Evolutionary conservation across 2,797 vertebrate genomes (phyloP), one percentile per base, ranked within the genome.

Genomic region (Hybognathus amarus): DNA sequence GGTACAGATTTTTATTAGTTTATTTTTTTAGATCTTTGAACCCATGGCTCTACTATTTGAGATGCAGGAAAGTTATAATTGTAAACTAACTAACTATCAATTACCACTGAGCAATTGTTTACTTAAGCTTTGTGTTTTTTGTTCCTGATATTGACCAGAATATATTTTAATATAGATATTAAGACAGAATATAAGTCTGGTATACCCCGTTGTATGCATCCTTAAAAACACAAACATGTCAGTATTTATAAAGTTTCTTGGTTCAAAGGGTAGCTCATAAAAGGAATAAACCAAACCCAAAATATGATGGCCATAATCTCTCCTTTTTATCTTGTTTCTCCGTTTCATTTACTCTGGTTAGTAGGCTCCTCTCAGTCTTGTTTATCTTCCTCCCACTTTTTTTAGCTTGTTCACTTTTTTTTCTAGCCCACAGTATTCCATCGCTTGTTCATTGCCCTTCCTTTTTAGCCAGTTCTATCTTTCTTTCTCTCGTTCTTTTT

Each of bases 381-480:
- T 52, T 36, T 67, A 12, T 85, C 36, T 64, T 83, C 50, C 52
- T 64, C 59, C 18, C 27, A 56, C 75, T 70, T 47, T 70, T 67
- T 84, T 22, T 17, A 45, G 63, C 66, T 47, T 79, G 38, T 61
- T 79, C 61, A 64, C 42, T 66, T 87, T 75, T 87, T 13, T 67
- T 9, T 67, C 38, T 45, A 33, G 27, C 59, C 27, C 47, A 38
- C 61, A 40, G 22, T 30, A n/a, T 73, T 63, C 52, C 64, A 18
- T 70, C 64, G 24, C 27, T 81, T 82, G 47, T 66, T 54, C 45
- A 38, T 64, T 63, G 59, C 61, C 30, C 69, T 61, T 54, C n/a
- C 67, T 84, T 80, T 69, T 24, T 80, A 52, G 52, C 68, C 71
- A 70, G 69, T 81, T 80, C 73, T 67, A n/a, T 82, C 66, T 20